Percentiles rank a stretch among this genome's conserved stretches.
These are phyloP conservation scores for Apamea monoglypha DNA, from an alignment of 2,888 invertebrate species.

Conservation along the genomic window DNA sequence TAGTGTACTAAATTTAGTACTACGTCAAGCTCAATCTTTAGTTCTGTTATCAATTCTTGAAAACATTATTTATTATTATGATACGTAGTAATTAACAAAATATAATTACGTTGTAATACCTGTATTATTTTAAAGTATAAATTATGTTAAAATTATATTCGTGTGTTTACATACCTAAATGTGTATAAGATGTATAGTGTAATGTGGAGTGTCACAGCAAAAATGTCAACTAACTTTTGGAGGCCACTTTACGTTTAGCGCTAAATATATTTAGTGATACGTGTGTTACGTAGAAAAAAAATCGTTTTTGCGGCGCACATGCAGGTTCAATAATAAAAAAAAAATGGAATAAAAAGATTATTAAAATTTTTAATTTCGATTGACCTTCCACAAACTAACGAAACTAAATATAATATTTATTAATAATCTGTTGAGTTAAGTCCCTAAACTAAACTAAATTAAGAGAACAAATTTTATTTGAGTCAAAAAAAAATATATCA, in stretches of 20 bases:
- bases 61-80: background rate
- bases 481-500: too few relatives aligned
- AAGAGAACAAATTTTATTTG: background rate
- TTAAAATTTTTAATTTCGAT: background rate
- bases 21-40: background rate
- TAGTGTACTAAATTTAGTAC: background rate
- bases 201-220: too few relatives aligned
- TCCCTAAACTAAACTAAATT: background rate
- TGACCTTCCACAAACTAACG: background rate
- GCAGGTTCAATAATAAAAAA: background rate
- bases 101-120: too few relatives aligned
- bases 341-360: background rate
- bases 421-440: background rate
- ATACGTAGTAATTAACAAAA: background rate
- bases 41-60: constrained; percentile 9
- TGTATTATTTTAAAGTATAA: background rate
- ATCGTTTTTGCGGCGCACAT: background rate
- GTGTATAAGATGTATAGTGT: background rate
- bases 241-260: too few relatives aligned
- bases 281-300: background rate
- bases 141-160: constrained; percentile 4
- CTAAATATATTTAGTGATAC: too few relatives aligned
- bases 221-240: too few relatives aligned
- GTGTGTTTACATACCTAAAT: background rate
- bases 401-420: background rate